Base-by-base conservation (phyloP, 92 coral and sea anemone species). In the Virgularia gustaviana region DNA sequence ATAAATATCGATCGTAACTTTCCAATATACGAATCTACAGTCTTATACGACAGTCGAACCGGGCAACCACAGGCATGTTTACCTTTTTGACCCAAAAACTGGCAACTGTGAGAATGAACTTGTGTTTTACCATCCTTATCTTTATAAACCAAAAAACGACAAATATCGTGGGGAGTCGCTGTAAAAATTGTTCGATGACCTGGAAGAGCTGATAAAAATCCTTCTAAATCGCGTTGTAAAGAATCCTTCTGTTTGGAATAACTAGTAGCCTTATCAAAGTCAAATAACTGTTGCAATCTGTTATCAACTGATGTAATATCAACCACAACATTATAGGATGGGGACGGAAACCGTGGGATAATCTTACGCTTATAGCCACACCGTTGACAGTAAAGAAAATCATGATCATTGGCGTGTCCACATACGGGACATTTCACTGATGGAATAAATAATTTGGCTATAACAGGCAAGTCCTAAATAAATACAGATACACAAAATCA, bases 321-420 rank as follows among this genome's bases (percentile, higher is more conserved):
- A n/a, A 67, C 6, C 57, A 65, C 70, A 29, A 64, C 37, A 38
- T 51, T 56, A 25, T 44, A 8, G 22, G 12, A 54, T 29, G 20
- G 36, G 20, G 54, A 32, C 19, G 10, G 16, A 1, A 19, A 36
- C 35, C 24, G 20, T 11, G 62, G 42, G 49, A 18, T 31, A 49
- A 39, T 9, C 52, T 76, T 71, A 19, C 83, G 66, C 29, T 45
- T 54, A 53, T 76, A 77, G 30, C 90, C 84, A 81, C 86, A 82
- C 0, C 68, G 81, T 51, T 85, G 90, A 43, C 86, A 85, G 63
- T 49, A 85, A 13, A 78, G 59, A 33, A 85, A 85, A 65, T 78
- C 90, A 39, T 56, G 59, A 36, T 77, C 86, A 35, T 85, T 81
- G 41, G 84, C 86, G 43, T 85, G 81, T 36, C 44, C 16, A 41